Percentiles rank a stretch among this genome's conserved stretches.
Conservation (phyloP, 1,140 invertebrate genomes). For the Nixonia krombeini region DNA sequence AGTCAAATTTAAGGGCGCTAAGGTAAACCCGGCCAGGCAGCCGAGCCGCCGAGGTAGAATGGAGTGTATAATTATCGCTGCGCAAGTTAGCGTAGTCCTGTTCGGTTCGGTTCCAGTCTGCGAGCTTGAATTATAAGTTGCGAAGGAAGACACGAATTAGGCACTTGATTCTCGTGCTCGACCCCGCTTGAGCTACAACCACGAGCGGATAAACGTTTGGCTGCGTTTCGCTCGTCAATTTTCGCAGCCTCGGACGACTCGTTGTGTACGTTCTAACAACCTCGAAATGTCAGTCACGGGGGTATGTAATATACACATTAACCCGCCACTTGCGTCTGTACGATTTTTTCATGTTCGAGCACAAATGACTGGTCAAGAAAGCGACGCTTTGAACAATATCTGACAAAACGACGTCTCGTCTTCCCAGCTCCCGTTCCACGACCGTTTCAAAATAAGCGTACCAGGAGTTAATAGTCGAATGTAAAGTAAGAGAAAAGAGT, state of each 20-base stretch:
- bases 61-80: conserved; percentile 72
- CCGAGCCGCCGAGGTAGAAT: conserved; percentile 55
- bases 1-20: conserved; percentile 69
- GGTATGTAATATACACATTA: conserved; percentile 41
- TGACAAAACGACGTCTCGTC: too few relatives aligned
- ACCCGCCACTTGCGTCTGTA: too few relatives aligned
- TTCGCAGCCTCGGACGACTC: conserved; percentile 33
- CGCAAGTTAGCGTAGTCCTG: conserved; percentile 67
- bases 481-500: too few relatives aligned
- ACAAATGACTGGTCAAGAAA: too few relatives aligned
- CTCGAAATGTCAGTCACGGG: conserved; percentile 25
- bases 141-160: conserved; percentile 71
- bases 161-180: conserved; percentile 48
- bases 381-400: too few relatives aligned
- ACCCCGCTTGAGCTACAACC: conserved; percentile 30
- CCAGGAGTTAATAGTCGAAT: too few relatives aligned
- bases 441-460: too few relatives aligned
- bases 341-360: too few relatives aligned
- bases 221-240: conserved; percentile 44
- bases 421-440: too few relatives aligned
- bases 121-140: conserved; percentile 72
- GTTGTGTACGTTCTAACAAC: conserved; percentile 24
- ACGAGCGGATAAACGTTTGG: conserved; percentile 40
- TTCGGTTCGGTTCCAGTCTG: conserved; percentile 70
- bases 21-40: conserved; percentile 45